phyloP scores from a whole-genome alignment of 2,888 invertebrate genomes.

The Morpho deidamia region DNA sequence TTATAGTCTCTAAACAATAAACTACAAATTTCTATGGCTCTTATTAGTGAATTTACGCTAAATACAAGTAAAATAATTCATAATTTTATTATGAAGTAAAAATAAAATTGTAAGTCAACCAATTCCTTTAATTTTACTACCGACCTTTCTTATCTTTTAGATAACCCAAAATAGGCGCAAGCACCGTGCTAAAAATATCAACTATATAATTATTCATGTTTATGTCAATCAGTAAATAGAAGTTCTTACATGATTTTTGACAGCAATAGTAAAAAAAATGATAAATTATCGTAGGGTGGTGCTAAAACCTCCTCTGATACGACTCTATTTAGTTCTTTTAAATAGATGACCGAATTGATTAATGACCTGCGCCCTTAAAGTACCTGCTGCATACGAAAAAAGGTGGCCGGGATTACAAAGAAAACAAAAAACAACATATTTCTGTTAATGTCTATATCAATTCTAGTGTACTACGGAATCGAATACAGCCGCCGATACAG shows the following conservation, averaged over 20 bases:
- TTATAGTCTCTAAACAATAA: too few relatives aligned
- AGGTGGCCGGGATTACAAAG: slow-evolving; percentile 39
- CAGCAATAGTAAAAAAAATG: slow-evolving; percentile 8
- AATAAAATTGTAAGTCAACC: too few relatives aligned
- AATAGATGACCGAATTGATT: slow-evolving; percentile 61
- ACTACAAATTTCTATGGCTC: too few relatives aligned
- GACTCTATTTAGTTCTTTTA: slow-evolving; percentile 56
- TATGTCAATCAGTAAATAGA: slow-evolving; percentile 6
- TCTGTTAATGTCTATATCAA: slow-evolving; percentile 69
- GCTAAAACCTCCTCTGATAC: slow-evolving; percentile 39
- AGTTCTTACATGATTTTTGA: slow-evolving; percentile 10
- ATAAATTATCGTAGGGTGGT: slow-evolving; percentile 42
- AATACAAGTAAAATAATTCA: too few relatives aligned
- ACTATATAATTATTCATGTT: not conserved
- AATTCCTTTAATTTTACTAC: too few relatives aligned
- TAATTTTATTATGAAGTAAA: too few relatives aligned
- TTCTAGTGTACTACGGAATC: slow-evolving; percentile 38
- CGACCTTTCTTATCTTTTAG: too few relatives aligned
- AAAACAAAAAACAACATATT: slow-evolving; percentile 55
- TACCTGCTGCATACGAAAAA: slow-evolving; percentile 70
- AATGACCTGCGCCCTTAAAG: slow-evolving; percentile 49
- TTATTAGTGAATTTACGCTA: too few relatives aligned
- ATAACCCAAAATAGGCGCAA: not conserved
- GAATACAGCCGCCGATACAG: slow-evolving; percentile 14
- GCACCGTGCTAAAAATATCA: not conserved